These are phyloP conservation scores for Dissostichus mawsoni DNA, from an alignment of 2,113 vertebrate species.

Conservation along the genomic window DNA sequence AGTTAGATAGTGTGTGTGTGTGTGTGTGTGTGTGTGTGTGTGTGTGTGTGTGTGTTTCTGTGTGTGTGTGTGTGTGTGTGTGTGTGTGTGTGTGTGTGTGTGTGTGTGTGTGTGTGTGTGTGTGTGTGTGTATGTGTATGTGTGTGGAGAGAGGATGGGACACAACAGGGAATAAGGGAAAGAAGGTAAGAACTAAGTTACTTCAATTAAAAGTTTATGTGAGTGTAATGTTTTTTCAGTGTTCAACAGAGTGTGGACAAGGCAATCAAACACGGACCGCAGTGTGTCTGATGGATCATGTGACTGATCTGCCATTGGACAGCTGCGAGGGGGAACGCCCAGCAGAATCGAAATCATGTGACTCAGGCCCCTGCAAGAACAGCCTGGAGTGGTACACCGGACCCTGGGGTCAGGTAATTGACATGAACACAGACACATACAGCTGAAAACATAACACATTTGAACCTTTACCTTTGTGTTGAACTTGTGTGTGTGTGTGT, in stretches of 20 bases:
- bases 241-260: constrained; percentile 89
- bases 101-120: constrained; percentile 1
- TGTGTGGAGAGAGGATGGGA: neutral
- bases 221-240: constrained; percentile 77
- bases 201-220: neutral
- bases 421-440: neutral
- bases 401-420: constrained; percentile 91
- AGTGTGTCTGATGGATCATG: constrained; percentile 90
- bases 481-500: neutral
- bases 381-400: constrained; percentile 92
- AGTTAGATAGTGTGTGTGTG: neutral
- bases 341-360: constrained; percentile 81
- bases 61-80: neutral
- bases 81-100: constrained; percentile 3
- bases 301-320: constrained; percentile 91
- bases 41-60: neutral
- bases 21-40: constrained; percentile 11
- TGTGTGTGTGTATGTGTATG: neutral
- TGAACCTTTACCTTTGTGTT: neutral
- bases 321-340: constrained; percentile 90
- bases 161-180: no score
- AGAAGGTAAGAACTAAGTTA: neutral
- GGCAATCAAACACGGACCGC: constrained; percentile 87
- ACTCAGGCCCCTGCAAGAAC: constrained; percentile 87
- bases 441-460: neutral